A percentile compares a stretch with the other conserved stretches of the same genome.
These are phyloP conservation scores for Sceloporus tristichus DNA, from an alignment of 2,113 vertebrate genomes.

Conservation along the genomic window DNA sequence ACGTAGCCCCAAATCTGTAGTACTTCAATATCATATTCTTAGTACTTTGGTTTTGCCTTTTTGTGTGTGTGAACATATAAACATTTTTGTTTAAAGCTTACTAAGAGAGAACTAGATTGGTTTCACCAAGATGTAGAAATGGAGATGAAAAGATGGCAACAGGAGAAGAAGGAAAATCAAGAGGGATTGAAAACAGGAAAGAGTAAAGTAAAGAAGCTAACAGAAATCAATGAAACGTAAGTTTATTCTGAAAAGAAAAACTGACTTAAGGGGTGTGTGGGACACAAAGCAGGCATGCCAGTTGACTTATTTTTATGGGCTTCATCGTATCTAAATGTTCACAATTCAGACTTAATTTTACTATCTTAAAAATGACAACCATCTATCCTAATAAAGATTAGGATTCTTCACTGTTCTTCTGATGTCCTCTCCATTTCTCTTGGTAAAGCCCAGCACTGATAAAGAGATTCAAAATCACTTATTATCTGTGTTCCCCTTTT, in stretches of 20 bases:
- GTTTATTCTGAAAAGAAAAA: conserved; percentile 44
- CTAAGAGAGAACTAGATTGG: conserved; percentile 84
- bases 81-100: conserved; percentile 78
- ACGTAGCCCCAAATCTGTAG: not conserved
- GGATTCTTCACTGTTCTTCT: not conserved
- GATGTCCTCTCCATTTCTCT: not conserved
- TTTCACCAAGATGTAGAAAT: conserved; percentile 87
- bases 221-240: conserved; percentile 78
- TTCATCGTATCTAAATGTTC: not conserved
- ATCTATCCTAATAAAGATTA: not conserved
- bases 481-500: not conserved
- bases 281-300: not conserved
- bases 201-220: conserved; percentile 78
- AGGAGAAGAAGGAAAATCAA: conserved; percentile 89
- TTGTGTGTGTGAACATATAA: conserved; percentile 5
- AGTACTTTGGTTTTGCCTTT: not conserved
- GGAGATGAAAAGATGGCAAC: conserved; percentile 87
- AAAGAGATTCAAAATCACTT: not conserved
- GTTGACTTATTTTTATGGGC: not conserved
- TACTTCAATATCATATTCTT: not conserved
- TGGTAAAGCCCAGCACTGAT: not conserved
- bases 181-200: conserved; percentile 84
- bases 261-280: not conserved
- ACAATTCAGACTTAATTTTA: not conserved
- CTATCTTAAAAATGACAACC: too few relatives aligned